Base-by-base conservation (phyloP, 2,797 vertebrate genomes). In the Pseudochaenichthys georgianus region DNA sequence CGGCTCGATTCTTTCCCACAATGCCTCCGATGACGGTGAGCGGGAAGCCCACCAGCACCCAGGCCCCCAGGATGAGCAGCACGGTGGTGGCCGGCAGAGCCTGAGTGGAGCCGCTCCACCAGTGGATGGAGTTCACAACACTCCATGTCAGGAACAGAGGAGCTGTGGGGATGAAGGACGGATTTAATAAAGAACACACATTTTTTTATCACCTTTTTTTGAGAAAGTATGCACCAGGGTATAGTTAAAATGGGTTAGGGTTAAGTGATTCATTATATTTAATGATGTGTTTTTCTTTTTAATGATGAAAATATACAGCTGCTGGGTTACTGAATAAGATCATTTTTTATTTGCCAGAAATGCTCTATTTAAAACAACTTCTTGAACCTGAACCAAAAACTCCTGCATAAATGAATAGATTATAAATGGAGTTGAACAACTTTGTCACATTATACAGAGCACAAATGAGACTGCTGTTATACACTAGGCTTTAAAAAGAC, bases 111-210 rank as follows among this genome's bases (percentile, higher is more conserved):
- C 97, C 97, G 34, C 97, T 97, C 88, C 95, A 96, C 97, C 97
- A 98, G 75, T 98, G 97, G 51, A 98, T 94, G 0, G 97, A 97
- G 90, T 98, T 98, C 58, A 98, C 96, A 2, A 98, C 93, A 9
- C 97, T 98, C 97, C 97, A 98, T 0, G 97, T 98, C 77, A 98
- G 80, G 92, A 98, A 98, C 72, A 98, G 95, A 43, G 97, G 97
- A n/a, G 96, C 97, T 98, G 92, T 13, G 63, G 55, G 50, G 31
- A 54, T 0, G 15, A 62, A 72, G 0, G 28, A 45, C 8, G 1
- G 2, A 21, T 6, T 9, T 2, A 64, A 31, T 10, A 53, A 76
- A 61, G 45, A 5, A 43, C 4, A 3, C 8, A 2, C 17, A 23
- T 53, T 68, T 58, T 58, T 66, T 9, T 28, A 28, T 57, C 13